phyloP scores from a whole-genome alignment of 2,888 invertebrate species.

The Drosophila picticornis region DNA sequence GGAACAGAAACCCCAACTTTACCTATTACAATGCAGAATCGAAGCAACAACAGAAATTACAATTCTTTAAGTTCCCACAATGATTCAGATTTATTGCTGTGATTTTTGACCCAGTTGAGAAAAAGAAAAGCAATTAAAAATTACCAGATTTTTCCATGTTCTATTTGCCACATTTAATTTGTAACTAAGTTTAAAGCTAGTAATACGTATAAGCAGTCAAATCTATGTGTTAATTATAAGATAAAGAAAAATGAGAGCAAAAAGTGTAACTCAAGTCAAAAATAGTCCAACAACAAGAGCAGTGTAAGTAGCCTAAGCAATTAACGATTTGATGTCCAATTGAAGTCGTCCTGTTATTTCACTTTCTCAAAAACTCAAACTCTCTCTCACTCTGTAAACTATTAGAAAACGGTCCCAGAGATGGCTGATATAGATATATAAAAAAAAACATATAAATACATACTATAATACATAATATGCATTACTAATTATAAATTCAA shows the following conservation, averaged over 20 bases:
- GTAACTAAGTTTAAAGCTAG: neutral
- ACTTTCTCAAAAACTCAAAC: conserved; percentile 12
- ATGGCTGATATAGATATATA: conserved; percentile 11
- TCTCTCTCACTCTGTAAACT: conserved; percentile 59
- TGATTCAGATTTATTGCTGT: neutral
- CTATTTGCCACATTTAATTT: neutral
- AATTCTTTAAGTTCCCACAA: too few relatives aligned
- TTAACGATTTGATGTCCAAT: conserved; percentile 48
- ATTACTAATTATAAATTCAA: conserved; percentile 21
- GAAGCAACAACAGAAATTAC: neutral
- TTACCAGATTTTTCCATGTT: neutral
- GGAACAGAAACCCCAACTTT: neutral
- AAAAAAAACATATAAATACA: conserved; percentile 17
- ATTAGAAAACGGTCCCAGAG: conserved; percentile 32
- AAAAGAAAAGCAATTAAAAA: neutral
- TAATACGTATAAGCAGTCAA: neutral
- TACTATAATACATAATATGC: conserved; percentile 10
- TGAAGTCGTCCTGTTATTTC: conserved; percentile 25
- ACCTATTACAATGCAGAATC: neutral
- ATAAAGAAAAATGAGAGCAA: neutral
- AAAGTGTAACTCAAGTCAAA: conserved; percentile 46
- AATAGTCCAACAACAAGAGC: conserved; percentile 50
- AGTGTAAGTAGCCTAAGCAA: conserved; percentile 44
- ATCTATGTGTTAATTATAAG: conserved; percentile 35
- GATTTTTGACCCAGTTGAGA: neutral